These are phyloP conservation scores for Drosophila helvetica DNA, from an alignment of 2,888 invertebrate species.

Conservation along the genomic window DNA sequence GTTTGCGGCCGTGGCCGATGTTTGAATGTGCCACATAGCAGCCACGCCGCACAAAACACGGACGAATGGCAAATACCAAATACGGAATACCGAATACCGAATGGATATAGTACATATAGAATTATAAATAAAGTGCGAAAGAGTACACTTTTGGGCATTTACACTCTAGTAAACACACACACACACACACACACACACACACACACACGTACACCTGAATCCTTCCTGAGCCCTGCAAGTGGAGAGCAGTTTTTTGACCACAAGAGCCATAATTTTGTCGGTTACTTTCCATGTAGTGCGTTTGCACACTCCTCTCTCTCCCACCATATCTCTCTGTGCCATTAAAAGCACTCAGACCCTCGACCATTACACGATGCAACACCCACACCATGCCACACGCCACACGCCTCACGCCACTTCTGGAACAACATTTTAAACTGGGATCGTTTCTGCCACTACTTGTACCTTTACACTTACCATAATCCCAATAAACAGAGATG, in stretches of 20 bases:
- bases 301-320: not conserved
- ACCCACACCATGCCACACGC: not conserved
- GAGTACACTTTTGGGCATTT: slow-evolving; percentile 70
- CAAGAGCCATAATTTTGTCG: slow-evolving; percentile 73
- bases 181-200: slow-evolving; percentile 18
- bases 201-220: slow-evolving; percentile 3
- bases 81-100: not conserved
- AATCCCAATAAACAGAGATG: slow-evolving; percentile 53
- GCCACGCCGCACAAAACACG: slow-evolving; percentile 40
- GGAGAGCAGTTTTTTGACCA: slow-evolving; percentile 64
- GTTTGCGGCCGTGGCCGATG: slow-evolving; percentile 66
- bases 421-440: slow-evolving; percentile 58
- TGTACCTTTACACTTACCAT: slow-evolving; percentile 22
- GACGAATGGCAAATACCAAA: slow-evolving; percentile 22
- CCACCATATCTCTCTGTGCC: slow-evolving; percentile 14
- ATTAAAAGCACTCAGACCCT: slow-evolving; percentile 67
- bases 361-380: slow-evolving; percentile 38
- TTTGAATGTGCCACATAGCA: slow-evolving; percentile 55
- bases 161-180: slow-evolving; percentile 55
- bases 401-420: slow-evolving; percentile 1
- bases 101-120: slow-evolving; percentile 17
- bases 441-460: slow-evolving; percentile 17
- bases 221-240: not conserved
- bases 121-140: slow-evolving; percentile 39
- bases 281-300: slow-evolving; percentile 65